Base-by-base conservation (phyloP, 2,888 invertebrate species). In the Torymus tubicola region DNA sequence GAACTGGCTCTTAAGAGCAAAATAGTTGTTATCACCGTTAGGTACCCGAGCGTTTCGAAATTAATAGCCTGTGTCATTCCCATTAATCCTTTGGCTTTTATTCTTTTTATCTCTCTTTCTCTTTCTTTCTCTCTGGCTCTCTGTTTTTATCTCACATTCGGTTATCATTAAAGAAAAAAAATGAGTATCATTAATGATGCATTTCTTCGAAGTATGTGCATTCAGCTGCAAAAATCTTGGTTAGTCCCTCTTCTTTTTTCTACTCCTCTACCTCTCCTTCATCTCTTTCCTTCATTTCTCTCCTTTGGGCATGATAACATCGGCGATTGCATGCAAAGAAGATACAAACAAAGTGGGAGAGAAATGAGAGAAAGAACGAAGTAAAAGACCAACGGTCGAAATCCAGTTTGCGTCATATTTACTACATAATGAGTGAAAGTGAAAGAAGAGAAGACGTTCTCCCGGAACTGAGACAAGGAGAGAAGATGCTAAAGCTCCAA, bases 341-440 rank as follows among this genome's bases (percentile, higher is more conserved):
- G 42, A 8, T 42, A 42, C 42, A 42, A 42, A 42, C 8, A 42
- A 4, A 12, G n/a, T 18, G 11, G 3, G 52, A 67, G 16, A 18
- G 50, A 3, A 2, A 4, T 11, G 72, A 13, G 3, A n/a, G 31
- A 60, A 3, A 52, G 13, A 2, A 55, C 42, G 52, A 42, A 42
- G 4, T 11, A 73, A 55, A 21, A 42, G 16, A 13, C 57, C 58
- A 70, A 71, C 71, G 78, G 72, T 80, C 71, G 78, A 85, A 85
- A 85, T 83, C 81, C 82, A 80, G 85, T 85, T 86, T 84, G 85
- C 86, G 86, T 87, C 87, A 86, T 84, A 86, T 86, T 76, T 84
- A 84, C 85, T 80, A 84, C 84, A 84, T 85, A 85, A 88, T 87
- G 86, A 87, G 89, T 88, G 89, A 89, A 89, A 89, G 89, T 88